Conservation (phyloP, 2,797 vertebrate genomes). For the Helarctos malayanus region DNA sequence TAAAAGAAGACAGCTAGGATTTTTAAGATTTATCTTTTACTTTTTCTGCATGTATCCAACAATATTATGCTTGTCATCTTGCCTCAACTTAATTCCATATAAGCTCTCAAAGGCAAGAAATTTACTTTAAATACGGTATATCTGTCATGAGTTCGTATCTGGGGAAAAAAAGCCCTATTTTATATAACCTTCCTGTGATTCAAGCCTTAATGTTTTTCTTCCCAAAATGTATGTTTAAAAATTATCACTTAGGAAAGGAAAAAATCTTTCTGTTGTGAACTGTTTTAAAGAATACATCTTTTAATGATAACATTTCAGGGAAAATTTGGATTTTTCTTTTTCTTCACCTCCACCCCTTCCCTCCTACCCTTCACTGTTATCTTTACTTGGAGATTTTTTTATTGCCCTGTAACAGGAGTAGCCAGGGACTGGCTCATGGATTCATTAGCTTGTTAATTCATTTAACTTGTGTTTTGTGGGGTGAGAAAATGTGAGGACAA, state of each 20-base stretch:
- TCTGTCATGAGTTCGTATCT: neutral
- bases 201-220: neutral
- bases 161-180: neutral
- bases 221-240: conserved; percentile 30
- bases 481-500: neutral
- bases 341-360: neutral
- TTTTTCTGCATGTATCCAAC: neutral
- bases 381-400: conserved; percentile 41
- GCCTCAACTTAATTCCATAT: neutral
- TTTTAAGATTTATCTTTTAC: conserved; percentile 16
- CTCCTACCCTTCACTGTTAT: neutral
- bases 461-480: neutral
- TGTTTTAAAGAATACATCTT: conserved; percentile 21
- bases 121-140: neutral
- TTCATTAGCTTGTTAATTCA: neutral
- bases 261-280: neutral
- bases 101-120: conserved; percentile 42
- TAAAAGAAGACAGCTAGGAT: neutral
- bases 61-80: conserved; percentile 45
- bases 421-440: neutral
- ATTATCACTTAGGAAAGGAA: neutral
- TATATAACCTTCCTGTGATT: neutral
- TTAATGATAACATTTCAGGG: neutral
- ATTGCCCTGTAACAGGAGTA: neutral
- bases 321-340: neutral